Conservation (phyloP, 1,140 invertebrate genomes). For the Lucilia sericata region DNA sequence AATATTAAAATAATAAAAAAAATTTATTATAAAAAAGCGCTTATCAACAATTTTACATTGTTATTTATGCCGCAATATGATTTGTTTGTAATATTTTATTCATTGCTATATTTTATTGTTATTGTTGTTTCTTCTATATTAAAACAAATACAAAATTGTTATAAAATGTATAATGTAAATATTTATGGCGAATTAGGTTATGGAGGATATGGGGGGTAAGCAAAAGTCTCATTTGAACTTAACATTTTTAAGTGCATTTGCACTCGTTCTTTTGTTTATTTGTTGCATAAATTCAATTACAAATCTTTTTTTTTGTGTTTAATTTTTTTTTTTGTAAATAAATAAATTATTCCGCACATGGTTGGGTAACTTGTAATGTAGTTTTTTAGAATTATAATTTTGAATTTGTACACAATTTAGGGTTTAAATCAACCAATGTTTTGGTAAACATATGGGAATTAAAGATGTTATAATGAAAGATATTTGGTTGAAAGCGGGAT, state of each 20-base stretch:
- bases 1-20: no score
- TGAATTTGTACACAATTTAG: no score
- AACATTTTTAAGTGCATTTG: neutral
- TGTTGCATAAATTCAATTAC: slow-evolving; percentile 7
- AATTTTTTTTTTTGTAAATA: neutral
- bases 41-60: neutral
- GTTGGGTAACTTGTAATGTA: neutral
- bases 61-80: neutral
- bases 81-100: no score
- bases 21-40: neutral
- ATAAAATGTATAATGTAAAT: neutral
- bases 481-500: no score
- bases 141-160: neutral
- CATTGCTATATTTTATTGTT: no score
- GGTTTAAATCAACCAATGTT: no score
- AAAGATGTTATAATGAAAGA: no score
- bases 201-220: neutral
- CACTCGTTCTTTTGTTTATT: slow-evolving; percentile 17
- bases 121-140: neutral
- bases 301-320: neutral
- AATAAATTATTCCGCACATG: neutral
- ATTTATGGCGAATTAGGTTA: neutral
- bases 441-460: no score
- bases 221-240: neutral
- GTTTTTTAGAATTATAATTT: neutral